These are phyloP conservation scores for Erinaceus europaeus DNA, from an alignment of 2,113 vertebrate genomes.

Conservation along the genomic window DNA sequence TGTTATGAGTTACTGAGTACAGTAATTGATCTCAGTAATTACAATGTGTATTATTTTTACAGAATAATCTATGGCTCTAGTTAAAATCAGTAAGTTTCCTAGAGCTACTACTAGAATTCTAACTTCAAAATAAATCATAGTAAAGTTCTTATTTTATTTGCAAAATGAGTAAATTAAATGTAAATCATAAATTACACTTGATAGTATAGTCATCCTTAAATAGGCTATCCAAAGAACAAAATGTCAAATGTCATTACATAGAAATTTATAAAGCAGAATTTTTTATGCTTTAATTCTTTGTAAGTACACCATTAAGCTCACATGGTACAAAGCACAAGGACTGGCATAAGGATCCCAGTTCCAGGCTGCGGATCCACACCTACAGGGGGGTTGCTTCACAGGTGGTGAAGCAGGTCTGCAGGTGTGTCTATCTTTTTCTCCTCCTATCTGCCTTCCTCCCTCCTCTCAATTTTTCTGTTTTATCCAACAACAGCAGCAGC, in stretches of 20 bases:
- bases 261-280: neutral
- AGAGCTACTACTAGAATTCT: constrained; percentile 19
- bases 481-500: no score
- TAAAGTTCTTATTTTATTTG: constrained; percentile 29
- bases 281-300: neutral
- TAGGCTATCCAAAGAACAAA: constrained; percentile 7
- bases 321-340: no score
- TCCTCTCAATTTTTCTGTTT: no score
- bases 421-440: no score
- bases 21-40: constrained; percentile 10
- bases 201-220: neutral
- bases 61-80: neutral
- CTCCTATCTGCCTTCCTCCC: no score
- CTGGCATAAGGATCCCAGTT: no score
- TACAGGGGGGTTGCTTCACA: no score
- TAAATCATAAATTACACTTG: constrained; percentile 12
- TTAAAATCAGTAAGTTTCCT: constrained; percentile 24
- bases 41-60: neutral
- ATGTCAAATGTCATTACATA: neutral
- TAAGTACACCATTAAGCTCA: no score
- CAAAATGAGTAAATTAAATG: constrained; percentile 30
- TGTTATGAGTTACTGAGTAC: neutral
- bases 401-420: no score
- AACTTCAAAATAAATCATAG: neutral
- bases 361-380: no score